Evolutionary conservation across 1,140 invertebrate species (phyloP).

Genomic region (Cephus cinctus): DNA sequence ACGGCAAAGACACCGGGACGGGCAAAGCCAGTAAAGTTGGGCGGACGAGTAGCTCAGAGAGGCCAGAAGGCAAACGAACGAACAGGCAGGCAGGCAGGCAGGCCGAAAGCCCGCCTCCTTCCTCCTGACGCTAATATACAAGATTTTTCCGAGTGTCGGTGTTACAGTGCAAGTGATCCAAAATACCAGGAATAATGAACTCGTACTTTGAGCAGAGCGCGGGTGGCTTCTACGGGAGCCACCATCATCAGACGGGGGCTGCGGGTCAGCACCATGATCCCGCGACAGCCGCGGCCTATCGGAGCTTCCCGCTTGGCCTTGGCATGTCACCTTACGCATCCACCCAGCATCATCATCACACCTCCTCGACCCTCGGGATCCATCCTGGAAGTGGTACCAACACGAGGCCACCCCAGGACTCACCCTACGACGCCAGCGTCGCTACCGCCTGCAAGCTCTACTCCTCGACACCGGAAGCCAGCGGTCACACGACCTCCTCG

Average conservation of each 20-base stretch:
- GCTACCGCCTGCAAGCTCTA: slow-evolving; percentile 84
- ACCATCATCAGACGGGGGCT: slow-evolving; percentile 75
- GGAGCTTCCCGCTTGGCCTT: slow-evolving; percentile 80
- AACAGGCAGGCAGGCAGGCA: too few relatives aligned
- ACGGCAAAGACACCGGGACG: too few relatives aligned
- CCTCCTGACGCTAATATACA: too few relatives aligned
- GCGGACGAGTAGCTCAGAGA: too few relatives aligned
- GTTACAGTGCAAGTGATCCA: slow-evolving; percentile 41
- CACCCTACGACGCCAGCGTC: slow-evolving; percentile 85
- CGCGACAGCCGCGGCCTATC: slow-evolving; percentile 67
- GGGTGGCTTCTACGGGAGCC: slow-evolving; percentile 84
- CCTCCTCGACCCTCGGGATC: slow-evolving; percentile 55
- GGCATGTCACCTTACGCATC: slow-evolving; percentile 82
- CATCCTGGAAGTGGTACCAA: slow-evolving; percentile 65
- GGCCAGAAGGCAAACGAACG: too few relatives aligned
- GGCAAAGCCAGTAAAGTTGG: too few relatives aligned
- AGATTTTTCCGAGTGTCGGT: slow-evolving; percentile 33
- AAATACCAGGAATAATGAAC: slow-evolving; percentile 71
- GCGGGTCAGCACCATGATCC: slow-evolving; percentile 69
- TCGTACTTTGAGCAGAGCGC: slow-evolving; percentile 89
- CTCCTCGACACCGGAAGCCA: slow-evolving; percentile 65
- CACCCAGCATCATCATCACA: slow-evolving; percentile 74
- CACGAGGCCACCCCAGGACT: slow-evolving; percentile 79
- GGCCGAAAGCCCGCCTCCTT: too few relatives aligned
- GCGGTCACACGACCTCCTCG: slow-evolving; percentile 60